Conservation (phyloP, 2,113 vertebrate species). For the Glaucomys volans region DNA sequence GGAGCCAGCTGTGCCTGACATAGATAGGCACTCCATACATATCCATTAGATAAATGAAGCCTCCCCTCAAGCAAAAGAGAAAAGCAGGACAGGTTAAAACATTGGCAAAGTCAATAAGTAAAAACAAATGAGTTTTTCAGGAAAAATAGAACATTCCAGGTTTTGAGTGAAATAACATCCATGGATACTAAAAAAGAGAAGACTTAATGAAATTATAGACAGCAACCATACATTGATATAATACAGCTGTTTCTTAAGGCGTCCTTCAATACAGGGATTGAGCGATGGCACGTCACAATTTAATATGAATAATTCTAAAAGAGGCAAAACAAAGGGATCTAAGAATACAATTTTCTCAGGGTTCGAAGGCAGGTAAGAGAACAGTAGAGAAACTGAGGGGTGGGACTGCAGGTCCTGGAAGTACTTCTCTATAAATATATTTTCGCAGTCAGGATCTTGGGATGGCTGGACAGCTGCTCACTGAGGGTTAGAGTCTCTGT, state of each 20-base stretch:
- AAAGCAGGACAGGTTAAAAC: not conserved
- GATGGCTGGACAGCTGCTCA: not conserved
- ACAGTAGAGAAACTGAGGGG: not conserved
- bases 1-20: not conserved
- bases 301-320: not conserved
- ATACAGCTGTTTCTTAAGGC: not conserved
- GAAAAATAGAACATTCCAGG: not conserved
- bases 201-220: not conserved
- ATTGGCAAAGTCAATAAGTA: not conserved
- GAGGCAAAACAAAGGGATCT: not conserved
- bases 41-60: not conserved
- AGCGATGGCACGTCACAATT: not conserved
- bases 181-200: not conserved
- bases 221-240: not conserved
- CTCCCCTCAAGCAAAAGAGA: not conserved
- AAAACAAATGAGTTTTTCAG: not conserved
- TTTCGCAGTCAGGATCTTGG: not conserved
- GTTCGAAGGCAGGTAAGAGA: not conserved
- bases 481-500: not conserved
- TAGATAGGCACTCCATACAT: not conserved
- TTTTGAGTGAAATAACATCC: not conserved
- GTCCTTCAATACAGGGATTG: too few relatives aligned
- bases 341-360: not conserved
- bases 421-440: not conserved
- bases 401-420: not conserved